These are phyloP conservation scores for Pheosia tremula DNA, from an alignment of 2,888 invertebrate species.

Conservation along the genomic window DNA sequence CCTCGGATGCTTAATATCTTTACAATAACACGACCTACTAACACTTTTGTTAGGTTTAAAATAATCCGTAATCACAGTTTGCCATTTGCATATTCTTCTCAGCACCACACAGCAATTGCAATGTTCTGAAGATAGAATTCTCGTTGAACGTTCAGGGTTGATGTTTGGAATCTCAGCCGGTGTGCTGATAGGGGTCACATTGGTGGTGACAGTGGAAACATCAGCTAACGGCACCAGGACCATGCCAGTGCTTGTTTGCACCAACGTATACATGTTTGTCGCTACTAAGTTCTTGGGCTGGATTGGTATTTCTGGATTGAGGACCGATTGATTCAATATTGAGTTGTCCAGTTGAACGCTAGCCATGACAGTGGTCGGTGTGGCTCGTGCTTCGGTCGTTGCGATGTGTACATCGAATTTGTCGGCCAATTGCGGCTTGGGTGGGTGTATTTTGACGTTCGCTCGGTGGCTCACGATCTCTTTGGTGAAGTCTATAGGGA, in stretches of 20 bases:
- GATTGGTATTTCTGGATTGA: neutral
- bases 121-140: conserved; percentile 36
- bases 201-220: conserved; percentile 39
- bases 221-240: conserved; percentile 50
- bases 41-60: conserved; percentile 43
- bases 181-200: conserved; percentile 37
- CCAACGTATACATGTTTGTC: conserved; percentile 45
- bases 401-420: conserved; percentile 31
- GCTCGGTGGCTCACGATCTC: conserved; percentile 31
- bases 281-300: conserved; percentile 14
- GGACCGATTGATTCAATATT: neutral
- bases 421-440: conserved; percentile 10
- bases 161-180: conserved; percentile 15
- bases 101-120: conserved; percentile 66
- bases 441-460: conserved; percentile 19
- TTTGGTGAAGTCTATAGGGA: conserved; percentile 61
- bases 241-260: conserved; percentile 52
- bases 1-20: conserved; percentile 47
- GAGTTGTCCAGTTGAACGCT: too few relatives aligned
- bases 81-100: conserved; percentile 56
- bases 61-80: conserved; percentile 63
- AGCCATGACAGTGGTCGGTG: too few relatives aligned
- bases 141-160: neutral
- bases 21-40: conserved; percentile 54
- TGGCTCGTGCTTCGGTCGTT: conserved; percentile 20